These are phyloP conservation scores for Heterodera schachtii DNA, from an alignment of 1,140 invertebrate species.

Conservation along the genomic window DNA sequence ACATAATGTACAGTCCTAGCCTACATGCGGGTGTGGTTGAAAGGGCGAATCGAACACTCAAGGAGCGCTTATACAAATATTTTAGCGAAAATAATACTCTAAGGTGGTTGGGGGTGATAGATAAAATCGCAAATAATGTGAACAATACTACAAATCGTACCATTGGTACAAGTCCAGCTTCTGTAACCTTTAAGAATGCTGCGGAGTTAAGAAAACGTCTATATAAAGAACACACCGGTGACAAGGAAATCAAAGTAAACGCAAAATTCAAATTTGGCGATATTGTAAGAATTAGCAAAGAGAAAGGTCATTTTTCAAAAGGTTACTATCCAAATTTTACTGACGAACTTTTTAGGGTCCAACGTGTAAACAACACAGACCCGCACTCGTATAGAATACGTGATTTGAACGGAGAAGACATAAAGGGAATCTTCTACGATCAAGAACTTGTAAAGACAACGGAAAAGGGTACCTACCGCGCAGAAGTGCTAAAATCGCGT, in stretches of 20 bases:
- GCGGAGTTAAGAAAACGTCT: neutral
- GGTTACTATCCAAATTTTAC: conserved; percentile 13
- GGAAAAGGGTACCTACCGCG: neutral
- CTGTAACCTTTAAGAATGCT: neutral
- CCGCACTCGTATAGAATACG: neutral
- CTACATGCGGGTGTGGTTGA: neutral
- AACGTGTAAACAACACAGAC: neutral
- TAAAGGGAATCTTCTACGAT: conserved; percentile 2
- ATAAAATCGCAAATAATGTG: neutral
- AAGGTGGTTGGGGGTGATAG: neutral
- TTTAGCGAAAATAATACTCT: neutral
- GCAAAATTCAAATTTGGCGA: neutral
- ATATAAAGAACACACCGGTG: neutral
- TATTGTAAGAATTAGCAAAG: conserved; percentile 1
- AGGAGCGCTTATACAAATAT: conserved; percentile 1
- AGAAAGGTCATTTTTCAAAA: conserved; percentile 12
- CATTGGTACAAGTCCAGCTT: neutral
- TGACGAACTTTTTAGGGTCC: neutral
- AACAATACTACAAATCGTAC: neutral
- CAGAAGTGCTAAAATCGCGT: neutral
- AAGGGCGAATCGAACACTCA: neutral
- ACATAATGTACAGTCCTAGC: neutral
- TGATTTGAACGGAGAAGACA: neutral
- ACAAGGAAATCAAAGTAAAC: neutral
- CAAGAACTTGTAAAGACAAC: neutral